phyloP scores from a whole-genome alignment of 2,113 vertebrate genomes.

The Hucho hucho region DNA sequence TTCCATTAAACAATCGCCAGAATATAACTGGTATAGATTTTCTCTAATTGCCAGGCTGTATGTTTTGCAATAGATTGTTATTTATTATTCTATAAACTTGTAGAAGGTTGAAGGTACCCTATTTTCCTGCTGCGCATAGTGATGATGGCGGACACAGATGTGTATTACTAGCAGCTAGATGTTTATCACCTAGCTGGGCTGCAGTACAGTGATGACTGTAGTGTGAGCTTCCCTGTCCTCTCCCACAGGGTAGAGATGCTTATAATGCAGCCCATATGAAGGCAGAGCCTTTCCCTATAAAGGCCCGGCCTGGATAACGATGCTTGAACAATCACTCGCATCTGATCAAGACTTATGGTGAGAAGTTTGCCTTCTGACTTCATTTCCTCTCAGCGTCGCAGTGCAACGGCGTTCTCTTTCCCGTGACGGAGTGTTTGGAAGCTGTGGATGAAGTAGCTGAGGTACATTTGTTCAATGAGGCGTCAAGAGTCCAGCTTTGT shows the following conservation, averaged over 20 bases:
- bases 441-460: slow-evolving; percentile 54
- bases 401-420: slow-evolving; percentile 30
- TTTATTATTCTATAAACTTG: not conserved
- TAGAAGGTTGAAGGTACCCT: slow-evolving; percentile 52
- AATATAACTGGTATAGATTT: slow-evolving; percentile 57
- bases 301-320: slow-evolving; percentile 64
- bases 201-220: slow-evolving; percentile 52
- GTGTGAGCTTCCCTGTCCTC: not conserved
- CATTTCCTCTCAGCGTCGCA: slow-evolving; percentile 57
- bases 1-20: slow-evolving; percentile 41
- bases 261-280: slow-evolving; percentile 67
- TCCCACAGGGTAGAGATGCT: slow-evolving; percentile 60
- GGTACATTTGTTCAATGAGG: slow-evolving; percentile 72
- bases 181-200: slow-evolving; percentile 56
- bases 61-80: not conserved
- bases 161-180: slow-evolving; percentile 55
- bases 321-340: slow-evolving; percentile 63
- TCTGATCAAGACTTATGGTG: slow-evolving; percentile 71
- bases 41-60: slow-evolving; percentile 2
- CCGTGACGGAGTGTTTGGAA: slow-evolving; percentile 62
- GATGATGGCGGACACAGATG: slow-evolving; percentile 60
- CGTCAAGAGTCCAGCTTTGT: slow-evolving; percentile 69
- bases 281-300: slow-evolving; percentile 57
- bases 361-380: slow-evolving; percentile 65
- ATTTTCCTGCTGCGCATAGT: slow-evolving; percentile 54